phyloP scores from a whole-genome alignment of 1,140 invertebrate genomes.

The fruit fly (Drosophila melanogaster) region DNA sequence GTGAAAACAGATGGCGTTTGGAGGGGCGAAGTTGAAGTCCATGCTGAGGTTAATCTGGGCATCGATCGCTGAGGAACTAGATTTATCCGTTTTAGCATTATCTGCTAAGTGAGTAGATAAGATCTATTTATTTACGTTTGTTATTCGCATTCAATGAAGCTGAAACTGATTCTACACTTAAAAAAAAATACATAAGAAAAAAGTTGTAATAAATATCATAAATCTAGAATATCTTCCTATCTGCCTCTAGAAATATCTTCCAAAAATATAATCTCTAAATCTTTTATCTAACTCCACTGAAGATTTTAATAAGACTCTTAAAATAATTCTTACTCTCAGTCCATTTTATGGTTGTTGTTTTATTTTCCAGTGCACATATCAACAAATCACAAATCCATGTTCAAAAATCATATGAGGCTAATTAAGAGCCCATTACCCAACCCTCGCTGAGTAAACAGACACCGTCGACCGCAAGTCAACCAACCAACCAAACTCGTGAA shows the following conservation, averaged over 20 bases:
- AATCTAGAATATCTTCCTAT: too few relatives aligned
- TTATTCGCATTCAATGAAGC: slow-evolving; percentile 19
- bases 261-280: too few relatives aligned
- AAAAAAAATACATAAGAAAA: neutral
- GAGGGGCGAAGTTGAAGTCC: slow-evolving; percentile 4
- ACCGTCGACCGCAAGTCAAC: slow-evolving; percentile 68
- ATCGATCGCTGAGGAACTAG: neutral
- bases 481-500: slow-evolving; percentile 23
- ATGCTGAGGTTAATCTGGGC: slow-evolving; percentile 6
- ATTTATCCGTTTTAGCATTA: neutral
- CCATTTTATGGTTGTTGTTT: neutral
- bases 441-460: slow-evolving; percentile 65
- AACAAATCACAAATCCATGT: slow-evolving; percentile 47
- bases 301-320: too few relatives aligned
- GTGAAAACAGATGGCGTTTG: neutral
- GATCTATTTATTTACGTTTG: neutral
- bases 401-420: slow-evolving; percentile 70
- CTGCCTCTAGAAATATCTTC: neutral
- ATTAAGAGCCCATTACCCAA: slow-evolving; percentile 79
- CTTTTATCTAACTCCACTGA: too few relatives aligned
- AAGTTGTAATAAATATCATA: neutral
- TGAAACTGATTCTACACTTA: neutral
- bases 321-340: too few relatives aligned
- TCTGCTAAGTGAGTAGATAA: neutral
- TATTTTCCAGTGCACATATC: neutral